Evolutionary conservation across 2,888 invertebrate genomes (phyloP).

Genomic region (Ceriagrion tenellum): DNA sequence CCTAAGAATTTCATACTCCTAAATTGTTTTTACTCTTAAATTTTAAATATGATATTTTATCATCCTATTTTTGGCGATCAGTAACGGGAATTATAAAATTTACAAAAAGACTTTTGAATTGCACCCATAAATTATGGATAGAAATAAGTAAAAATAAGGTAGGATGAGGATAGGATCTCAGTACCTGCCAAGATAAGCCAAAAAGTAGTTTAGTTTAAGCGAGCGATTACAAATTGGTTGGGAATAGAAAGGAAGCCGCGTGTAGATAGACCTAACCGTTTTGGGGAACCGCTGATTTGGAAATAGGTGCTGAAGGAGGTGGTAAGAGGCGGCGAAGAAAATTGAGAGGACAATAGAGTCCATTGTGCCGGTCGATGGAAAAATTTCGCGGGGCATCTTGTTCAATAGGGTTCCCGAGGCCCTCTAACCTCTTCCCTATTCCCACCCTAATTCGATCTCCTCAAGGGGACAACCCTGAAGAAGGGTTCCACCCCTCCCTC

Average conservation of each 20-base stretch:
- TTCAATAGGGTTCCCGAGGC: background rate
- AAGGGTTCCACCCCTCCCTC: background rate
- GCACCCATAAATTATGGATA: background rate
- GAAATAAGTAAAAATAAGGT: background rate
- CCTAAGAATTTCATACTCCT: too few species aligned
- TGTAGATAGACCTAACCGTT: background rate
- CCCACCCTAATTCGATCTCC: background rate
- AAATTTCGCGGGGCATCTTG: constrained; percentile 28
- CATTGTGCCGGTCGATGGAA: constrained; percentile 24
- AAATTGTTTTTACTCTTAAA: too few species aligned
- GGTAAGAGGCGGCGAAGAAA: background rate
- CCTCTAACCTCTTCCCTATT: background rate
- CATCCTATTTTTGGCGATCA: too few species aligned
- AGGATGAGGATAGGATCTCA: background rate
- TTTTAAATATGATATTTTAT: too few species aligned
- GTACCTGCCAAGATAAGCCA: background rate
- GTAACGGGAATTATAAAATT: too few species aligned
- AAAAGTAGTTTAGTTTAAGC: background rate
- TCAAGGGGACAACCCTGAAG: background rate
- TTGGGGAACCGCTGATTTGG: background rate
- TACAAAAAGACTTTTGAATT: background rate
- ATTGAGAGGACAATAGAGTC: constrained; percentile 2
- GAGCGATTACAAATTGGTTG: background rate
- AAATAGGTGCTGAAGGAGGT: background rate
- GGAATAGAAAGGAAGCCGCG: background rate